Base-by-base conservation (phyloP, 2,888 invertebrate species). In the Drosophila prolongata region DNA sequence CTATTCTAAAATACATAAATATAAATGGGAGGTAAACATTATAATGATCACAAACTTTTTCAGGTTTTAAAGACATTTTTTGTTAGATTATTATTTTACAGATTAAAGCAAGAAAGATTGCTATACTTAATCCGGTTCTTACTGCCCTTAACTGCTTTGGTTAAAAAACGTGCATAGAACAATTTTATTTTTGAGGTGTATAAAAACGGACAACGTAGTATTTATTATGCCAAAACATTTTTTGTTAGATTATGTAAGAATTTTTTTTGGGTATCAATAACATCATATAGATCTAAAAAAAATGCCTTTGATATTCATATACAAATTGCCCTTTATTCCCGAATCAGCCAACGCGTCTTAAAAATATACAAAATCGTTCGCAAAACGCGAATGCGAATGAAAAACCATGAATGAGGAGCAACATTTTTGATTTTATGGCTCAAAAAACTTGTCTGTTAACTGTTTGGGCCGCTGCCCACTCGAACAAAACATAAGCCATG, bases 401-500 rank as follows among this genome's bases (percentile, higher is more conserved):
- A n/a, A 62, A 34, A 34, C 8, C 46, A 24, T 13, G 24, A 30
- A 44, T 62, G 62, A 16, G 62, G 19, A 61, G 62, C 61, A 62
- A 42, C 62, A 47, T 62, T 62, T 62, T 62, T 62, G 64, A 64
- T 62, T 62, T 62, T 62, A 62, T 62, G 4, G 62, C 62, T 47
- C 14, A 62, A 62, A 37, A 62, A 62, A 62, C 62, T 62, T 35
- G 62, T 62, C 57, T 56, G 40, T 35, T 59, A 57, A 56, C 59
- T 34, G 59, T 58, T 58, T 59, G 58, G 57, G 58, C 56, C 13
- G 68, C 27, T 37, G 30, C 59, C 59, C 52, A 69, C 68, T 59
- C 59, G 57, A 16, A 42, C 40, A 44, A 19, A 70, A 47, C 60
- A 71, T 68, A 81, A 77, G 61, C 70, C 65, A 67, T 75, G 82